Base-by-base conservation (phyloP, 2,797 vertebrate genomes). In the Dendrocincla fuliginosa region DNA sequence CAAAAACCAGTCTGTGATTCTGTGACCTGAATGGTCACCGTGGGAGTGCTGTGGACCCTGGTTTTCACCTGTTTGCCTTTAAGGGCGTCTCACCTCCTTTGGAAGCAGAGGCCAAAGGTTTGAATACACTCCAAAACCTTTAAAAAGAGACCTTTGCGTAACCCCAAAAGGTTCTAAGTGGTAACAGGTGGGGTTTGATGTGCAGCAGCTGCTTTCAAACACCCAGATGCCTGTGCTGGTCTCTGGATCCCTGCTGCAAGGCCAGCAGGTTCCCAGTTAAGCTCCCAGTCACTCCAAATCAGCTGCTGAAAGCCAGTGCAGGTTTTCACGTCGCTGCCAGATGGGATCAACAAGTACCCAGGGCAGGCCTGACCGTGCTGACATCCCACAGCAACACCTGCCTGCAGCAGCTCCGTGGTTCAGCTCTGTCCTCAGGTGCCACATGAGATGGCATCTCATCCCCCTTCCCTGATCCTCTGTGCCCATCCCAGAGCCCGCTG, bases 21-120 rank as follows among this genome's bases (percentile, higher is more conserved):
- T 35, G 12, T 35, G 22, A 67, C 59, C 59, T 9, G 35, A 56
- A 57, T 41, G 41, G 52, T 75, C 19, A 2, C 19, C n/a, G 4
- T 0, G 2, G 41, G 50, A 59, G 33, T 60, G 46, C 61, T 6
- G 0, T 3, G 15, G 13, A 4, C 32, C 55, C 46, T 0, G 1
- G 2, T 59, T 68, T 84, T 57, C 65, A 18, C 1, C 1, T 19
- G 41, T 69, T 82, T 74, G 60, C 69, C 11, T 90, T 85, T 73
- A 27, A 33, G 32, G 32, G 17, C 11, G 6, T 28, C 33, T 52
- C 63, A 5, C 11, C 46, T 82, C 28, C 46, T 55, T 19, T 64
- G 68, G 37, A 79, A 78, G 57, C 57, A 47, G 52, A 61, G 61
- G 56, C 56, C 27, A 55, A 65, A 85, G 67, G 46, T 63, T 90